Conservation (phyloP, 2,888 invertebrate genomes). For the Amblyjoppa proteus region DNA sequence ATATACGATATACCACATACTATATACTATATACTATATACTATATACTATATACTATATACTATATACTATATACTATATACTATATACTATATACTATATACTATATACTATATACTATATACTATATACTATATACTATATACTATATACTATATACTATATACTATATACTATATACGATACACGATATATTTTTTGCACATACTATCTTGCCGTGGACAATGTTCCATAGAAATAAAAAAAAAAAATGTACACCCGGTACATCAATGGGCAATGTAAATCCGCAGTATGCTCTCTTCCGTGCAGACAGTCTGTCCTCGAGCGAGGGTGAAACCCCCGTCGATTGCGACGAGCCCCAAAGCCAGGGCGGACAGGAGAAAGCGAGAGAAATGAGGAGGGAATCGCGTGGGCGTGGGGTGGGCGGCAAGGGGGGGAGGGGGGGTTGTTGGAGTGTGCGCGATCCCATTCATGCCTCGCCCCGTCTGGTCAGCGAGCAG, state of each 20-base stretch:
- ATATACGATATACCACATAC: no score
- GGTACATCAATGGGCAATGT: not conserved
- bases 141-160: no score
- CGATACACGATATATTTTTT: no score
- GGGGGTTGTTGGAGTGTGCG: conserved; percentile 58
- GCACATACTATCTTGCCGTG: no score
- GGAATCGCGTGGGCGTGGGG: conserved; percentile 45
- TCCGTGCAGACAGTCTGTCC: conserved; percentile 33
- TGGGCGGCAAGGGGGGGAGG: conserved; percentile 2
- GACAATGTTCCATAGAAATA: no score
- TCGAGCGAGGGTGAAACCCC: conserved; percentile 45
- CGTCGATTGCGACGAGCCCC: conserved; percentile 11
- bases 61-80: no score
- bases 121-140: no score
- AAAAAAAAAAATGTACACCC: not conserved
- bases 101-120: no score
- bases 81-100: no score
- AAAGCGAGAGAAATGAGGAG: conserved; percentile 19
- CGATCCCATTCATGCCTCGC: conserved; percentile 65
- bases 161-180: no score
- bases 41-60: no score
- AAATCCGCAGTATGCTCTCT: not conserved
- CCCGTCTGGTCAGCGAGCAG: conserved; percentile 50
- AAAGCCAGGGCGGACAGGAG: conserved; percentile 23
- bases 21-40: no score